phyloP scores from a whole-genome alignment of 2,113 vertebrate genomes.

The Vidua chalybeata region DNA sequence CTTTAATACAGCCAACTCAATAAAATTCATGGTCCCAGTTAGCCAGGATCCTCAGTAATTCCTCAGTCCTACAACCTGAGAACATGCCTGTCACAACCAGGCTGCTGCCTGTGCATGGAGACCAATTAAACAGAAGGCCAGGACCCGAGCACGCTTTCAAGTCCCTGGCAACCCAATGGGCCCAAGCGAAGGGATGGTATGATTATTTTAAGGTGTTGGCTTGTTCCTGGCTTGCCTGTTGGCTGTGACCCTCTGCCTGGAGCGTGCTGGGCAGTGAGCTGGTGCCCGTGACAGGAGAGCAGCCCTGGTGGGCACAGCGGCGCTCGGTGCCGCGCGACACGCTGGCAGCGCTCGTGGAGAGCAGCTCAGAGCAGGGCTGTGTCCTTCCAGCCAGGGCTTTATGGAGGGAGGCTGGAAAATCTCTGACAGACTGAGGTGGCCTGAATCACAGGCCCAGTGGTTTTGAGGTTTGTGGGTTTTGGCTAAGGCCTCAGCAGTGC shows the following conservation, averaged over 20 bases:
- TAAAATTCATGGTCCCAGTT: background rate
- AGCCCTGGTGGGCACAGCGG: accelerated
- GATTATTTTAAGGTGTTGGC: background rate
- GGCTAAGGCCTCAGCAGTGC: background rate
- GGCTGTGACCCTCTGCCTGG: background rate
- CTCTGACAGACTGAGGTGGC: background rate
- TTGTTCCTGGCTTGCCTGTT: background rate
- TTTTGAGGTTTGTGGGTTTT: background rate
- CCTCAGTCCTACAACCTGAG: background rate
- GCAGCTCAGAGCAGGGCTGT: accelerated
- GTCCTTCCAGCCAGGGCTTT: accelerated
- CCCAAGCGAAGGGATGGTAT: background rate
- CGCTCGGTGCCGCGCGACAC: accelerated
- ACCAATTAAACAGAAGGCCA: accelerated
- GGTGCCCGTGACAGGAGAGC: background rate
- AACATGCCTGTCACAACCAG: background rate
- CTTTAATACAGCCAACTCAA: background rate
- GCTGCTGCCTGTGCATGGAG: background rate
- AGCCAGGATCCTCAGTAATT: background rate
- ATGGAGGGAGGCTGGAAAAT: background rate
- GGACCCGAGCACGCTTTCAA: accelerated
- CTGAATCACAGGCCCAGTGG: background rate
- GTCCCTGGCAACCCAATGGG: background rate
- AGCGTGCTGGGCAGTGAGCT: accelerated
- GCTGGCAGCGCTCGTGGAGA: accelerated